Evolutionary conservation across 2,797 vertebrate genomes (phyloP), one percentile per base, ranked within the genome.

Genomic region (Mus caroli): DNA sequence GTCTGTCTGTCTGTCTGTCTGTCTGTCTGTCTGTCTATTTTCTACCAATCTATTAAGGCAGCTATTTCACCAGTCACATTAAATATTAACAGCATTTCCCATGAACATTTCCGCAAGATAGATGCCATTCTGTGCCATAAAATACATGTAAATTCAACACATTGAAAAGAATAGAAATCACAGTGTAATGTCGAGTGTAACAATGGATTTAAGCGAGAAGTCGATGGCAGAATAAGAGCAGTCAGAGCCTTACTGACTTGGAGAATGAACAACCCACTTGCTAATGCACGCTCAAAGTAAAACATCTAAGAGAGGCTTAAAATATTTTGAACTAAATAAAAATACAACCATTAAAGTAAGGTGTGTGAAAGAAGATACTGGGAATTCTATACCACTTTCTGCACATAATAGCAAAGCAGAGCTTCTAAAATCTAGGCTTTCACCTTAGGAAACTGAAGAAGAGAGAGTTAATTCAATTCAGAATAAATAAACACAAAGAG

Each of bases 251-350:
- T 24, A 67, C 46, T 69, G 82, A 67, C 14, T 76, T 93, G 14
- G 58, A 91, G 37, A 46, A n/a, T 77, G n/a, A 77, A 67, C n/a
- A 46, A 54, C 22, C 64, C 0, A 54, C 43, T 91, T 62, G 60
- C 43, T 62, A 83, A 75, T 13, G 37, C 8, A 22, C 24, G 5
- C 11, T 64, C 43, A 78, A 46, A 90, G 54, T 37, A 11, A 31
- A 34, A 79, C 50, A 46, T 15, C 3, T 28, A n/a, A 54, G 31
- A 79, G 20, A 69, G 77, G 50, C 20, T 54, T 71, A 37, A 52
- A 84, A 79, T 95, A 58, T 34, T 90, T 64, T 73, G 22, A 90
- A n/a, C 4, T 54, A 73, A 90, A 40, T 71, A 19, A 77, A 84
- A 69, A 58, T 58, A 12, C 15, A 89, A 43, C 46, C 64, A 71